Evolutionary conservation across 2,888 invertebrate genomes (phyloP).

Genomic region (Diarsia dahlii): DNA sequence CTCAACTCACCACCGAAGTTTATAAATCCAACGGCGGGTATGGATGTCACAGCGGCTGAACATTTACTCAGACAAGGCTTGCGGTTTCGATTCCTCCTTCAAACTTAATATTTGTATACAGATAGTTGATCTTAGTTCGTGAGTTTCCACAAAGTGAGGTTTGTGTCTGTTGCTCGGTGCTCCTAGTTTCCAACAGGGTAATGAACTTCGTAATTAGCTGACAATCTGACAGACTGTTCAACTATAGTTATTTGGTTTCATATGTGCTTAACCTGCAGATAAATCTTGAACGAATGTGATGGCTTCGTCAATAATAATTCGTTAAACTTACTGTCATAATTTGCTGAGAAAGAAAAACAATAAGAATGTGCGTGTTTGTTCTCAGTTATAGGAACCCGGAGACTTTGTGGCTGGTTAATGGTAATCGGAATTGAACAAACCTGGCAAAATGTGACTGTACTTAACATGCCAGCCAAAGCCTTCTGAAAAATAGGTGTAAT

Average conservation of each 20-base stretch:
- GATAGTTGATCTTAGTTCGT: slow-evolving; percentile 20
- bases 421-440: too few species aligned
- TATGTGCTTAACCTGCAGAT: too few species aligned
- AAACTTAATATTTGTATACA: slow-evolving; percentile 26
- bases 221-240: neutral
- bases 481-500: neutral
- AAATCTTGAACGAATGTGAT: neutral
- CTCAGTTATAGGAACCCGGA: too few species aligned
- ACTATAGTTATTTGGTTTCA: neutral
- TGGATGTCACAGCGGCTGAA: neutral
- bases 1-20: neutral
- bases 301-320: neutral
- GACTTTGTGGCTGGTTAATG: too few species aligned
- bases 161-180: neutral
- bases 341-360: neutral
- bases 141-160: neutral
- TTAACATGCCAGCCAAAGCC: neutral
- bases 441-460: neutral
- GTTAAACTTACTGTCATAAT: neutral
- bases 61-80: slow-evolving; percentile 5
- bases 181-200: neutral
- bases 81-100: slow-evolving; percentile 17
- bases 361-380: neutral
- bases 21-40: neutral
- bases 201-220: neutral